These are phyloP conservation scores for Aulostomus chinensis DNA, from an alignment of 2,797 vertebrate genomes.

Conservation along the genomic window DNA sequence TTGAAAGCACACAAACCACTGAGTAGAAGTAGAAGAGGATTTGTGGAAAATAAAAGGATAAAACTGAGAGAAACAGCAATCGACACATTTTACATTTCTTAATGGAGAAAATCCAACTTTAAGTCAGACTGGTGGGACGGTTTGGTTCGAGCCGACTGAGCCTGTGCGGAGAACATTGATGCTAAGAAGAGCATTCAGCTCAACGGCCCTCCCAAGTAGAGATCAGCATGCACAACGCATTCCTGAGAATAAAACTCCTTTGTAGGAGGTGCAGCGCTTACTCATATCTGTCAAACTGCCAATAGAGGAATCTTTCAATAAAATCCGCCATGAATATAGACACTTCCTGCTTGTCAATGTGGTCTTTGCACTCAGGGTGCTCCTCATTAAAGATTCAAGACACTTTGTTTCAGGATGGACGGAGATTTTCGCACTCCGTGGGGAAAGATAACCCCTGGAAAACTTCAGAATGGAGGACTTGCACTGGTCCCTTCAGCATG, in stretches of 20 bases:
- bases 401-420: no score
- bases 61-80: no score
- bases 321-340: constrained; percentile 11
- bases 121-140: no score
- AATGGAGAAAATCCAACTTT: no score
- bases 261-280: constrained; percentile 30
- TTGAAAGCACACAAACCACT: no score
- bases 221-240: constrained; percentile 26
- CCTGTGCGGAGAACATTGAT: not conserved
- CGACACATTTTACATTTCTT: no score
- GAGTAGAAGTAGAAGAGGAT: no score
- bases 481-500: no score
- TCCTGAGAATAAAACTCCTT: constrained; percentile 35
- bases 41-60: no score
- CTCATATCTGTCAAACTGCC: constrained; percentile 26
- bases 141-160: not conserved
- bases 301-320: constrained; percentile 20
- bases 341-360: constrained; percentile 35
- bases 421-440: no score
- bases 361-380: constrained; percentile 19
- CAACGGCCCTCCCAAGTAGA: not conserved
- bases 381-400: constrained; percentile 7
- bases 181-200: not conserved
- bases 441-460: no score
- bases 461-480: no score